Percentiles rank a stretch among this genome's conserved stretches.
phyloP scores from a whole-genome alignment of 2,888 invertebrate species.

The Augochlorella aurata region DNA sequence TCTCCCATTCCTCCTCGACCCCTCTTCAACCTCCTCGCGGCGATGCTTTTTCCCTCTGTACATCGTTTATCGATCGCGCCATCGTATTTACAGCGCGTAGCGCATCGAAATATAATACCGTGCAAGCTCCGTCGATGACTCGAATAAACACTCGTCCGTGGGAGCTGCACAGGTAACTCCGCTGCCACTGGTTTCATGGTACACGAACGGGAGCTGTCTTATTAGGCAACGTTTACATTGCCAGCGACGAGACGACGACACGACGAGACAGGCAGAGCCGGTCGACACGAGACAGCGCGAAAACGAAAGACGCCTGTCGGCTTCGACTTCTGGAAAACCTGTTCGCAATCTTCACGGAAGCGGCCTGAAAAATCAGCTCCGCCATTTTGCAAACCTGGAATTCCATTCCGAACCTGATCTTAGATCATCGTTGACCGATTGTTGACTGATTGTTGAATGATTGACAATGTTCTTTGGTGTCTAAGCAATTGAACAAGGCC shows the following conservation, averaged over 20 bases:
- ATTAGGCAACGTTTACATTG: slow-evolving; percentile 29
- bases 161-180: slow-evolving; percentile 3
- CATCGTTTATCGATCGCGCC: slow-evolving; percentile 67
- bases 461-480: too few relatives aligned
- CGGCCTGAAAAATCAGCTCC: background rate
- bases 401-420: too few relatives aligned
- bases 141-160: slow-evolving; percentile 46
- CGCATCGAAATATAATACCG: slow-evolving; percentile 64
- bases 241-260: background rate
- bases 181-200: slow-evolving; percentile 15
- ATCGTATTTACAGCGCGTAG: slow-evolving; percentile 67
- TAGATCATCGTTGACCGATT: too few relatives aligned
- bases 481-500: too few relatives aligned
- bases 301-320: background rate
- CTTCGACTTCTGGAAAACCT: background rate
- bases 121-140: slow-evolving; percentile 56
- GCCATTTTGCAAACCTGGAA: background rate
- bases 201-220: slow-evolving; percentile 35
- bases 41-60: slow-evolving; percentile 31
- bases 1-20: background rate
- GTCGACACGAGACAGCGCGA: too few relatives aligned
- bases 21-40: background rate
- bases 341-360: background rate
- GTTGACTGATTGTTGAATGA: too few relatives aligned
- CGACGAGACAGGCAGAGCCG: slow-evolving; percentile 1